These are phyloP conservation scores for Anguilla marmorata DNA, from an alignment of 2,797 vertebrate genomes.

Conservation along the genomic window DNA sequence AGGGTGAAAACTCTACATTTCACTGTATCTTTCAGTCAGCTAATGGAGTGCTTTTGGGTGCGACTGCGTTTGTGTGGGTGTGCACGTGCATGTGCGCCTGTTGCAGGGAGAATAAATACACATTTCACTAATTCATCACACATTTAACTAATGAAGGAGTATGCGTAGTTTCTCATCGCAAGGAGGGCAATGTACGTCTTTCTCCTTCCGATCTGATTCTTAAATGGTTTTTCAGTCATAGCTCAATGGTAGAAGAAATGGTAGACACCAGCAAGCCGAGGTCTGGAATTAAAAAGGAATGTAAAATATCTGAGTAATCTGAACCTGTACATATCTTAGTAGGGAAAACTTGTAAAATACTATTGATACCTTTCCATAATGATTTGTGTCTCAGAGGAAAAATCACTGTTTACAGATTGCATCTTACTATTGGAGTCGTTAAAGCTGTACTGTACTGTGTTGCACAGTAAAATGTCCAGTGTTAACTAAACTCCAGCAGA, in stretches of 20 bases:
- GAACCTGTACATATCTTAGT: conserved; percentile 59
- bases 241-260: background rate
- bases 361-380: conserved; percentile 8
- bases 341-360: conserved; percentile 42
- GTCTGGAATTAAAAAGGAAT: conserved; percentile 38
- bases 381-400: conserved; percentile 30
- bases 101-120: background rate
- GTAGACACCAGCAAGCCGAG: background rate
- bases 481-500: too few species aligned
- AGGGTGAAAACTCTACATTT: background rate
- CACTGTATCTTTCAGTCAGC: background rate
- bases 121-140: background rate
- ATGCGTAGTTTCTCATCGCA: background rate
- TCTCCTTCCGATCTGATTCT: background rate
- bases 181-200: background rate
- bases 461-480: too few species aligned
- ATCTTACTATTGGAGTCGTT: conserved; percentile 55
- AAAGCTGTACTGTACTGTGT: conserved; percentile 39
- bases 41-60: background rate
- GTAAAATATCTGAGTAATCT: conserved; percentile 48
- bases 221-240: background rate
- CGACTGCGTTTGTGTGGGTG: background rate
- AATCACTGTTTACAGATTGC: conserved; percentile 49
- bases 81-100: background rate
- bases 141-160: background rate